These are phyloP conservation scores for fruit fly (Drosophila melanogaster) DNA, from an alignment of 1,140 invertebrate genomes.

Conservation along the genomic window DNA sequence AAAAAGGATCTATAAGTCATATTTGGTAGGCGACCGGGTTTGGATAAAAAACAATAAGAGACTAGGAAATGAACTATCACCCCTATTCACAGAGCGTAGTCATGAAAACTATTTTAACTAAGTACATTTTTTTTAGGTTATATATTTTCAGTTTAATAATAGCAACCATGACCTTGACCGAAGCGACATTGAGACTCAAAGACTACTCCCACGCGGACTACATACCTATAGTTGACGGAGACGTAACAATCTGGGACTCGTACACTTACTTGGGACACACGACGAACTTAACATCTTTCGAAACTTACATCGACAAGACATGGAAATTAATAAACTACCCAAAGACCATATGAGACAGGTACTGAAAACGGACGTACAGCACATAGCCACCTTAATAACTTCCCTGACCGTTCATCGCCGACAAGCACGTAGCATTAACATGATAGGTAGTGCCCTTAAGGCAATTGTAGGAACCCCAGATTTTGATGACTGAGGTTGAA, in stretches of 20 bases:
- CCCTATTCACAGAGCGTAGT: background rate
- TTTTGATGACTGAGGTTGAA: background rate
- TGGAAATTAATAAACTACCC: background rate
- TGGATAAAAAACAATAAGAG: background rate
- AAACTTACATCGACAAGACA: background rate
- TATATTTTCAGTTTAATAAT: background rate
- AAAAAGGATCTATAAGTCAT: background rate
- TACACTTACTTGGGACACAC: background rate
- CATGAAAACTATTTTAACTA: background rate
- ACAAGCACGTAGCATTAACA: background rate
- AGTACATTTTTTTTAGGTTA: background rate
- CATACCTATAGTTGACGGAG: background rate
- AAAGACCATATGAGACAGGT: background rate
- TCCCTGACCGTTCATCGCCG: too few species aligned
- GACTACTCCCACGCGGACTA: background rate
- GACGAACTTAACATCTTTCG: background rate
- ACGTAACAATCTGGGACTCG: background rate
- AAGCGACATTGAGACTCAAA: background rate
- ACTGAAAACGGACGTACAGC: background rate
- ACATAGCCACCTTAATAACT: too few species aligned
- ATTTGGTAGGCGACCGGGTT: background rate
- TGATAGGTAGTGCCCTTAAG: background rate
- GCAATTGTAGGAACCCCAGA: background rate
- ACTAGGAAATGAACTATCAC: background rate
- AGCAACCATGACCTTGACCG: background rate